phyloP scores from a whole-genome alignment of 2,888 invertebrate genomes.

The Meghimatium bilineatum region DNA sequence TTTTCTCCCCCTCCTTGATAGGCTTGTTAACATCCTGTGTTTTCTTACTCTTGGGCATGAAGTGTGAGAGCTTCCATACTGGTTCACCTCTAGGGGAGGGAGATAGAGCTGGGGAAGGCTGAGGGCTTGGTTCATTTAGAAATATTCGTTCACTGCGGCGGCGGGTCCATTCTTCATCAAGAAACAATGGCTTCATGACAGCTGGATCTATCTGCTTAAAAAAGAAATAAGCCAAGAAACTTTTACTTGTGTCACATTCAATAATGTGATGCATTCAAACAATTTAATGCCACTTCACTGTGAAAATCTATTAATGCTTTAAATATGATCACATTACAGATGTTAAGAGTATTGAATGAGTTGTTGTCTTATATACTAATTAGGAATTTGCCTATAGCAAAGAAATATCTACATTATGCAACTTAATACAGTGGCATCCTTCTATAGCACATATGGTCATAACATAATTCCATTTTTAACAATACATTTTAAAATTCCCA shows the following conservation, averaged over 20 bases:
- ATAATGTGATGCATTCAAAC: background rate
- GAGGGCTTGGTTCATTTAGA: slow-evolving; percentile 73
- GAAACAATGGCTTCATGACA: slow-evolving; percentile 65
- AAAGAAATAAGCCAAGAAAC: background rate
- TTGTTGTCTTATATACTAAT: no score
- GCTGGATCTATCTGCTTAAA: slow-evolving; percentile 2
- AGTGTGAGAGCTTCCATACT: slow-evolving; percentile 45
- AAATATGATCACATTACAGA: no score
- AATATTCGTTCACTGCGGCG: slow-evolving; percentile 77
- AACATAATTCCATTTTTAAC: no score
- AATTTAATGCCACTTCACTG: background rate
- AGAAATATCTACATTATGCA: no score
- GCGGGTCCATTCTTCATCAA: slow-evolving; percentile 74
- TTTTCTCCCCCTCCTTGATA: background rate
- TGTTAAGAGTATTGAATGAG: no score
- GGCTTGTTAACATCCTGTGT: slow-evolving; percentile 14
- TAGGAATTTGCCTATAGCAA: no score
- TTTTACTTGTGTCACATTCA: background rate
- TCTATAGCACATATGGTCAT: no score
- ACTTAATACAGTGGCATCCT: no score
- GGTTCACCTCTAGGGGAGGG: slow-evolving; percentile 37
- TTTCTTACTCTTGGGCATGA: slow-evolving; percentile 48
- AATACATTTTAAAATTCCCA: no score
- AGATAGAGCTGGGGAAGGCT: slow-evolving; percentile 23
- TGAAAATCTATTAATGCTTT: background rate